A percentile compares a stretch with the other conserved stretches of the same genome.
Evolutionary conservation across 2,113 vertebrate genomes (phyloP).

Genomic region (Tapirus terrestris): DNA sequence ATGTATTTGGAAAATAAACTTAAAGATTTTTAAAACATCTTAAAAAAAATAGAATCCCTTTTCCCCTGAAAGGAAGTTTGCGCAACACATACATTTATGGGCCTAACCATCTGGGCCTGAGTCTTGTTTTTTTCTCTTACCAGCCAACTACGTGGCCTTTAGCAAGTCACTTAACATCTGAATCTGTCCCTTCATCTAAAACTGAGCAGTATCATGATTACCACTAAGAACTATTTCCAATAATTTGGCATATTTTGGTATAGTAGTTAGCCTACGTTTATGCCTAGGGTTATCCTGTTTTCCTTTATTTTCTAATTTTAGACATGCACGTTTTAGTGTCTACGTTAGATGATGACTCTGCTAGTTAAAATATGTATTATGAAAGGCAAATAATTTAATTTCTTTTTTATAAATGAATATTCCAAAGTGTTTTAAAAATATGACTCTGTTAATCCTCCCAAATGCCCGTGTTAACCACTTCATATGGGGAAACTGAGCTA

Average conservation of each 20-base stretch:
- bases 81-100: slow-evolving; percentile 56
- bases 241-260: slow-evolving; percentile 11
- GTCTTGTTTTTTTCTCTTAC: slow-evolving; percentile 52
- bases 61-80: slow-evolving; percentile 48
- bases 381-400: slow-evolving; percentile 31
- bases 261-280: neutral
- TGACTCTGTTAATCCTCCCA: neutral
- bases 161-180: slow-evolving; percentile 22
- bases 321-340: neutral
- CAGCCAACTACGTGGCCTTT: slow-evolving; percentile 37
- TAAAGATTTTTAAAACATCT: slow-evolving; percentile 54
- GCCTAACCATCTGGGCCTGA: slow-evolving; percentile 43
- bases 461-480: neutral
- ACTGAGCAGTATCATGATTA: neutral
- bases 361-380: slow-evolving; percentile 3
- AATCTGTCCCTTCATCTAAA: slow-evolving; percentile 40
- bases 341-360: neutral
- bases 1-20: slow-evolving; percentile 62
- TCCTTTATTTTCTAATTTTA: slow-evolving; percentile 44
- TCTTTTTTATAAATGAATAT: neutral
- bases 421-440: neutral
- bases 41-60: slow-evolving; percentile 53
- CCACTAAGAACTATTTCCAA: neutral
- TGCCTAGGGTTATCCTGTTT: neutral
- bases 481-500: neutral